Evolutionary conservation across 2,888 invertebrate genomes (phyloP).

Genomic region (Caenorhabditis becei): DNA sequence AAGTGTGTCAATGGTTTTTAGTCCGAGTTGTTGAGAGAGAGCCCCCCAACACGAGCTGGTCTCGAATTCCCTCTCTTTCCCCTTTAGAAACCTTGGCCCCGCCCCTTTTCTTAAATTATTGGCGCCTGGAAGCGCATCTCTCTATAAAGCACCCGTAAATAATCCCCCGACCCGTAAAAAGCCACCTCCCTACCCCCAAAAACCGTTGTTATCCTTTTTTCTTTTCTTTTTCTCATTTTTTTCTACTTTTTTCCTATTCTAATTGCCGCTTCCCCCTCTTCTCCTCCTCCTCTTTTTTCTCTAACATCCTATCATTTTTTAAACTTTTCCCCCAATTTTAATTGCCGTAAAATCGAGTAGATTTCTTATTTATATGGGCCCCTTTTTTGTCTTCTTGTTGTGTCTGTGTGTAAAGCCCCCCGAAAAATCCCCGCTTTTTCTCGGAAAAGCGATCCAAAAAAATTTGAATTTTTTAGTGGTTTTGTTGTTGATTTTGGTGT

Average conservation of each 20-base stretch:
- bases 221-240: conserved; percentile 1
- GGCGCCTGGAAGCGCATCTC: conserved; percentile 56
- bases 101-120: conserved; percentile 16
- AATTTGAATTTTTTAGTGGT: conserved; percentile 18
- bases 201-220: conserved; percentile 33
- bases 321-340: conserved; percentile 15
- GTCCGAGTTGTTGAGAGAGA: conserved; percentile 15
- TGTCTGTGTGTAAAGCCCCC: conserved; percentile 18
- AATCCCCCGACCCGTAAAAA: conserved; percentile 17
- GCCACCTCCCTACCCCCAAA: conserved; percentile 18
- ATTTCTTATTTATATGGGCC: conserved; percentile 47
- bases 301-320: conserved; percentile 13
- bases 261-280: not conserved
- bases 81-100: not conserved
- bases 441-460: not conserved
- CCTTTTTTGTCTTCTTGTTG: conserved; percentile 27
- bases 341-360: conserved; percentile 36
- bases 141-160: conserved; percentile 45
- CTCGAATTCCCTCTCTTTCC: conserved; percentile 14
- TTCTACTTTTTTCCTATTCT: conserved; percentile 15
- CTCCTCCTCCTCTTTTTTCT: not conserved
- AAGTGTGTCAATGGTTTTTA: conserved; percentile 41
- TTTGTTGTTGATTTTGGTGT: conserved; percentile 44
- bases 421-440: not conserved
- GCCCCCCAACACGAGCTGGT: conserved; percentile 30